These are phyloP conservation scores for Fabriciana adippe DNA, from an alignment of 2,888 invertebrate genomes.

Conservation along the genomic window DNA sequence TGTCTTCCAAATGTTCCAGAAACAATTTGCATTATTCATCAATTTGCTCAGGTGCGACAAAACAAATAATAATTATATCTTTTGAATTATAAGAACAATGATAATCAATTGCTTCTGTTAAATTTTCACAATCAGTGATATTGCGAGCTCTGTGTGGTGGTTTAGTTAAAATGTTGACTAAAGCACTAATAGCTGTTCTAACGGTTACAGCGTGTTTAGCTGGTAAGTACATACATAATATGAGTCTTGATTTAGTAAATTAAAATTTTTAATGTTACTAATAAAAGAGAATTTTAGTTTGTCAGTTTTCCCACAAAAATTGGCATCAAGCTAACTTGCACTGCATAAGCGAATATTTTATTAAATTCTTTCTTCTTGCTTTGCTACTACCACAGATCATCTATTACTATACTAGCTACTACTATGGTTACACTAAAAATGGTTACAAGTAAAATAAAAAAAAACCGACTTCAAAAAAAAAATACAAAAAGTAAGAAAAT, in stretches of 20 bases:
- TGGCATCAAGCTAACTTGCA: too few relatives aligned
- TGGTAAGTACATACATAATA: constrained; percentile 29
- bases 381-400: too few relatives aligned
- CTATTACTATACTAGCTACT: too few relatives aligned
- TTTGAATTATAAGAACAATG: constrained; percentile 4
- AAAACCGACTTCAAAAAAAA: too few relatives aligned
- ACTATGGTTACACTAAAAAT: too few relatives aligned
- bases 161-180: constrained; percentile 20
- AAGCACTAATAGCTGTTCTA: constrained; percentile 23
- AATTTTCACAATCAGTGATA: not conserved
- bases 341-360: too few relatives aligned
- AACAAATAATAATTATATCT: constrained; percentile 11
- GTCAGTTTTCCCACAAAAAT: not conserved
- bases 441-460: too few relatives aligned
- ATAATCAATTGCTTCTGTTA: constrained; percentile 1
- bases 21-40: not conserved
- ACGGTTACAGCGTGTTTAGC: constrained; percentile 30
- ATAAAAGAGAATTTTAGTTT: not conserved
- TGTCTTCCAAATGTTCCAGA: not conserved
- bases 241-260: too few relatives aligned
- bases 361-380: too few relatives aligned
- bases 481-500: too few relatives aligned
- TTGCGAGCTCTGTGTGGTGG: not conserved
- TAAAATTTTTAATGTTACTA: not conserved
- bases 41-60: constrained; percentile 3